Conservation (phyloP, 2,113 vertebrate genomes). For the Megalops atlanticus region DNA sequence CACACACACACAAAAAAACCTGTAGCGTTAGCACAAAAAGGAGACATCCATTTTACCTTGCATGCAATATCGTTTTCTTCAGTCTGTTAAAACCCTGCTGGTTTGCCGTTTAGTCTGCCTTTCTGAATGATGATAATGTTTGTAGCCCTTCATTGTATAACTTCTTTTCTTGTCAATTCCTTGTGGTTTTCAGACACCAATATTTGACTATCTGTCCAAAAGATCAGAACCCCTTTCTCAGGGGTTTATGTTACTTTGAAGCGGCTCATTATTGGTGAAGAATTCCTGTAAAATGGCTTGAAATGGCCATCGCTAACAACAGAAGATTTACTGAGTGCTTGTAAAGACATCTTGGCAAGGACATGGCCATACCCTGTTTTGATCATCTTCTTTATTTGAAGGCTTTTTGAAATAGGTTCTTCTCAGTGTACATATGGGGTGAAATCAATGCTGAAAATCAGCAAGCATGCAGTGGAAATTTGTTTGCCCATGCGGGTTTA, state of each 20-base stretch:
- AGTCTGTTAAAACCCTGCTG: neutral
- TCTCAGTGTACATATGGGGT: neutral
- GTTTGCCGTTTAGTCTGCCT: neutral
- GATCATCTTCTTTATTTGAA: constrained; percentile 55
- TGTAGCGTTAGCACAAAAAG: neutral
- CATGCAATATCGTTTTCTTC: neutral
- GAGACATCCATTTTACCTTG: neutral
- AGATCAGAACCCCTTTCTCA: neutral
- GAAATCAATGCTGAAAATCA: neutral
- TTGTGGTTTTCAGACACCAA: neutral
- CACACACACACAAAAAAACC: neutral
- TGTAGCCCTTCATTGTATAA: neutral
- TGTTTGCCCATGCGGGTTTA: neutral
- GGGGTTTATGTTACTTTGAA: neutral
- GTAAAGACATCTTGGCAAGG: constrained; percentile 55
- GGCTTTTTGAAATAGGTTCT: constrained; percentile 45
- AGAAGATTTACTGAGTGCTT: constrained; percentile 53
- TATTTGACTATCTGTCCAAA: neutral
- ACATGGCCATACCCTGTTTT: constrained; percentile 51
- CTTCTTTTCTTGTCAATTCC: neutral
- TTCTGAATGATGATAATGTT: neutral
- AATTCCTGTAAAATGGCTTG: constrained; percentile 54
- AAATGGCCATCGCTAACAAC: no score
- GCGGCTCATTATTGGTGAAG: neutral
- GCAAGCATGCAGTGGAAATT: neutral